Conservation (phyloP, 2,797 vertebrate genomes). For the Sebastes matsubarae region DNA sequence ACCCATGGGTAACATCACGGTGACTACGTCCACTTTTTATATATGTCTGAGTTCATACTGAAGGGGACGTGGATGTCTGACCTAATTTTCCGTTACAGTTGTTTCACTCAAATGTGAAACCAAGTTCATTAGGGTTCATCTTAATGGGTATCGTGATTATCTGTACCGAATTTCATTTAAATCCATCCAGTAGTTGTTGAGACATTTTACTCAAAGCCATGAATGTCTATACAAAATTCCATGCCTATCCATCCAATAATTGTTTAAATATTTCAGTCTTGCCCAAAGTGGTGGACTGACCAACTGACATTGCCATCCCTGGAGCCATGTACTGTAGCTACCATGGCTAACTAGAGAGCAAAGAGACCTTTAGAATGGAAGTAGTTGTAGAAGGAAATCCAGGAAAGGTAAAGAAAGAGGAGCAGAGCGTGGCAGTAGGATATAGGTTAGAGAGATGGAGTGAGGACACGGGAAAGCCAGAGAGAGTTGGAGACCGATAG, state of each 20-base stretch:
- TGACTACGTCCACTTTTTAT: no score
- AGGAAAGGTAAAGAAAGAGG: background rate
- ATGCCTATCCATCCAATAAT: background rate
- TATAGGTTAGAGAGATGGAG: constrained; percentile 15
- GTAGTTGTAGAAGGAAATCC: background rate
- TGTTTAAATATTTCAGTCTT: background rate
- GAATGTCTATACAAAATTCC: background rate
- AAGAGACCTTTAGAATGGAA: background rate
- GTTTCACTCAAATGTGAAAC: background rate
- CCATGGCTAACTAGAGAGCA: background rate
- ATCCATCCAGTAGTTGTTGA: background rate
- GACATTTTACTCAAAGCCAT: no score
- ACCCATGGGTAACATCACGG: no score
- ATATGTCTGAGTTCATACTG: no score
- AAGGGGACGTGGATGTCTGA: background rate
- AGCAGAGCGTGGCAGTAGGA: constrained; percentile 2
- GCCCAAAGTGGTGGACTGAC: background rate
- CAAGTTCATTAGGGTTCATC: background rate
- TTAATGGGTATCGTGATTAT: background rate
- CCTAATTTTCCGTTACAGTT: background rate
- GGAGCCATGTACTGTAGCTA: background rate
- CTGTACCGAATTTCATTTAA: background rate
- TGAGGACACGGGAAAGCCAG: constrained; percentile 8
- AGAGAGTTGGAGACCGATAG: constrained; percentile 10
- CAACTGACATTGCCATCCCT: background rate